phyloP scores from a whole-genome alignment of 2,113 vertebrate genomes.

The Charina bottae region DNA sequence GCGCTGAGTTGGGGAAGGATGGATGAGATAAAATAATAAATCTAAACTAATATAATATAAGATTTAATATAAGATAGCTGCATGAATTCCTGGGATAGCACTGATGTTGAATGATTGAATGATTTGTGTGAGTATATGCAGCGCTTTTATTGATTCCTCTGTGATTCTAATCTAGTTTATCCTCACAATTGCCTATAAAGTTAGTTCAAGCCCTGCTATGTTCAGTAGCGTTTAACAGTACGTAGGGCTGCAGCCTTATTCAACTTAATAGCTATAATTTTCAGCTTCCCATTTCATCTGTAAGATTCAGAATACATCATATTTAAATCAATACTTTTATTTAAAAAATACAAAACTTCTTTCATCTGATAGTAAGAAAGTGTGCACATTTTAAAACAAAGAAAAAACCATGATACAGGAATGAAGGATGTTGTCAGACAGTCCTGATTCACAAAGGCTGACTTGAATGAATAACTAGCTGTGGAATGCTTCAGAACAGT shows the following conservation, averaged over 20 bases:
- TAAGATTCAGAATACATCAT: neutral
- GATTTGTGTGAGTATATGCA: neutral
- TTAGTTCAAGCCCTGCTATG: neutral
- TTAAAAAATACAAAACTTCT: neutral
- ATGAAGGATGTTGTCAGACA: neutral
- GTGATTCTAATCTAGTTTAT: neutral
- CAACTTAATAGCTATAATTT: neutral
- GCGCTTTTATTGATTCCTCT: neutral
- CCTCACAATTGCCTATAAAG: neutral
- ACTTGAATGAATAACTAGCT: neutral
- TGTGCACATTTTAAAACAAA: too few relatives aligned
- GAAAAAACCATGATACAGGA: neutral
- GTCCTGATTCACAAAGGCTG: neutral
- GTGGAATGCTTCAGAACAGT: neutral
- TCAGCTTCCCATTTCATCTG: neutral
- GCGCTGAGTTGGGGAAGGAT: neutral
- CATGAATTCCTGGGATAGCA: neutral
- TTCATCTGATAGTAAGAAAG: neutral
- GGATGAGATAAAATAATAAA: neutral
- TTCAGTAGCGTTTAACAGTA: neutral
- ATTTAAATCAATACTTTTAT: neutral
- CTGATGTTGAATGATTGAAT: neutral
- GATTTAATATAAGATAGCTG: neutral
- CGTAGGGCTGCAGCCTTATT: neutral
- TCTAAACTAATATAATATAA: neutral